These are phyloP conservation scores for Diarsia dahlii DNA, from an alignment of 2,888 invertebrate species.

Conservation along the genomic window DNA sequence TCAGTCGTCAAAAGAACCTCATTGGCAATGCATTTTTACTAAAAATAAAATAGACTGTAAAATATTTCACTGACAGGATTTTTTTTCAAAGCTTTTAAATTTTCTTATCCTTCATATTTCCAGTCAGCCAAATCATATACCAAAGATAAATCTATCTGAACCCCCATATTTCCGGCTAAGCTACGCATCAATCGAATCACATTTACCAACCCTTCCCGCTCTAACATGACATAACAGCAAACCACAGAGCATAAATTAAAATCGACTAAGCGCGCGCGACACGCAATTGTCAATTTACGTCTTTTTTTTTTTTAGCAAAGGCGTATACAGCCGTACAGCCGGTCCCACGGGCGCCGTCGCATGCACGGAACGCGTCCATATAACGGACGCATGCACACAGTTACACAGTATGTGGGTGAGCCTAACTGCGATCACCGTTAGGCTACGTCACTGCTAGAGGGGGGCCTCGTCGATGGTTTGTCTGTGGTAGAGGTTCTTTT, in stretches of 20 bases:
- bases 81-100: no score
- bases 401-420: slow-evolving; percentile 90
- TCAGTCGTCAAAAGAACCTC: neutral
- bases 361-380: slow-evolving; percentile 83
- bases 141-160: neutral
- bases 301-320: slow-evolving; percentile 67
- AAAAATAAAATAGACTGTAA: no score
- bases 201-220: slow-evolving; percentile 29
- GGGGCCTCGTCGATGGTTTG: slow-evolving; percentile 63
- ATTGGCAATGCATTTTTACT: neutral
- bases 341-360: slow-evolving; percentile 79
- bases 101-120: neutral
- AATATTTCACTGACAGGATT: no score
- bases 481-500: slow-evolving; percentile 33
- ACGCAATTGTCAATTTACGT: slow-evolving; percentile 66
- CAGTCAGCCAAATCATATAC: no score
- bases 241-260: slow-evolving; percentile 35
- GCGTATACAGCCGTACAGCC: slow-evolving; percentile 64
- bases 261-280: slow-evolving; percentile 44
- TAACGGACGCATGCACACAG: slow-evolving; percentile 86
- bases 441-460: slow-evolving; percentile 82
- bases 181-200: neutral
- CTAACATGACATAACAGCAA: slow-evolving; percentile 36
- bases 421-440: slow-evolving; percentile 87
- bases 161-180: neutral